Conservation (phyloP, 2,113 vertebrate species). For the Rhineura floridana region DNA sequence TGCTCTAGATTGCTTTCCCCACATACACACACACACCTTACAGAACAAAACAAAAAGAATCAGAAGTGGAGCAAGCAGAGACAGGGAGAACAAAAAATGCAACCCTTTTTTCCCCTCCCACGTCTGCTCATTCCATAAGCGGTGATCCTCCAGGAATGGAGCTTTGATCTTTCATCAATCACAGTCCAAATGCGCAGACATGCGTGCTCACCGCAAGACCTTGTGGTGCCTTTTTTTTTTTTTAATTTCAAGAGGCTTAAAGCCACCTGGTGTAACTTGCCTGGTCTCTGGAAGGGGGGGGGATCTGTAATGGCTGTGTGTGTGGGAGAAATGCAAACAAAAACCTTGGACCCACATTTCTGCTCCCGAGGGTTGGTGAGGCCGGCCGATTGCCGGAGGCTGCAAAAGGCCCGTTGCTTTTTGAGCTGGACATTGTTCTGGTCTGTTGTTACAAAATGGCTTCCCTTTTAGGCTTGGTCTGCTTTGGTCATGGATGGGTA, state of each 20-base stretch:
- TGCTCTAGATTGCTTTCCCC: too few relatives aligned
- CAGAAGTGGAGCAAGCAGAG: rapidly evolving
- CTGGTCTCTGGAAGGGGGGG: background rate
- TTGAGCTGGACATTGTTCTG: background rate
- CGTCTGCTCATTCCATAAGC: conserved; percentile 63
- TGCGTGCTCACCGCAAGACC: background rate
- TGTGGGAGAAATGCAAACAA: background rate
- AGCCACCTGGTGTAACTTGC: background rate
- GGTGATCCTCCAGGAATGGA: conserved; percentile 66
- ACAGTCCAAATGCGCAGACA: conserved; percentile 14
- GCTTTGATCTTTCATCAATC: conserved; percentile 71
- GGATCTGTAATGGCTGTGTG: background rate
- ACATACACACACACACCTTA: background rate
- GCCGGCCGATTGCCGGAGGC: background rate
- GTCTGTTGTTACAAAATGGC: background rate
- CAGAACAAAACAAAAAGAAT: background rate
- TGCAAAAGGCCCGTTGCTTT: background rate
- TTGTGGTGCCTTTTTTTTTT: background rate
- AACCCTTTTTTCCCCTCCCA: background rate
- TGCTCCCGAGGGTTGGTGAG: background rate
- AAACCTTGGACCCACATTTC: background rate
- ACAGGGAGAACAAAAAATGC: rapidly evolving
- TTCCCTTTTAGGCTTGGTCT: background rate
- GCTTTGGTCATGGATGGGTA: too few relatives aligned
- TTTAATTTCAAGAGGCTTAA: background rate